Evolutionary conservation across 2,113 vertebrate genomes (phyloP).

Genomic region (Urocitellus parryii): DNA sequence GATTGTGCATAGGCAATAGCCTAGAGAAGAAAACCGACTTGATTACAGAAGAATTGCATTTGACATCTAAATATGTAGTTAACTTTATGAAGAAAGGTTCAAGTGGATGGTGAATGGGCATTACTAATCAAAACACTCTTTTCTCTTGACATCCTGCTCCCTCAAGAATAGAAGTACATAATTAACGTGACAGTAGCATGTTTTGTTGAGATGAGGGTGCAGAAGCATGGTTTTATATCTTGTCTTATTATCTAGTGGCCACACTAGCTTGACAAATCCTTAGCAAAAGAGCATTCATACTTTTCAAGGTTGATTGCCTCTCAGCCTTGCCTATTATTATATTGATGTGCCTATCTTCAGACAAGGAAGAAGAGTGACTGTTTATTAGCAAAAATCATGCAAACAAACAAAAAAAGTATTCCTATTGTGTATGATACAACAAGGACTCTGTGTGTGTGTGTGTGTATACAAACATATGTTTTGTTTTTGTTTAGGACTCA

Average conservation of each 20-base stretch:
- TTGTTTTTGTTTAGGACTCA: not conserved
- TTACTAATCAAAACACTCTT: slow-evolving; percentile 53
- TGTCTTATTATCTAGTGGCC: slow-evolving; percentile 57
- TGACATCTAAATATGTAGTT: slow-evolving; percentile 9
- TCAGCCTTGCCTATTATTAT: not conserved
- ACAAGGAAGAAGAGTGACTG: not conserved
- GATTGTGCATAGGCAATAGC: not conserved
- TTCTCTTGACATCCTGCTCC: slow-evolving; percentile 20
- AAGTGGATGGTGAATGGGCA: slow-evolving; percentile 10
- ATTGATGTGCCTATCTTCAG: slow-evolving; percentile 35
- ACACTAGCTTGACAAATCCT: not conserved
- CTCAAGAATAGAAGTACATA: slow-evolving; percentile 55
- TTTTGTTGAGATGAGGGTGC: not conserved
- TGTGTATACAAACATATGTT: not conserved
- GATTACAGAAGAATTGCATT: not conserved
- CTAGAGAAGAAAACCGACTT: not conserved
- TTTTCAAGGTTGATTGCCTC: slow-evolving; percentile 41
- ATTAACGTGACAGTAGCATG: slow-evolving; percentile 57
- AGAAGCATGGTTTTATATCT: slow-evolving; percentile 36
- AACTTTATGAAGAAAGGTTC: not conserved
- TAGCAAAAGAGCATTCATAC: slow-evolving; percentile 30
- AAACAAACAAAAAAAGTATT: not conserved
- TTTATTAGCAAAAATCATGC: not conserved
- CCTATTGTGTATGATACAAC: not conserved
- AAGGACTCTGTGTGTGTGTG: not conserved